Evolutionary conservation across 2,888 invertebrate genomes (phyloP).

Genomic region (Camponotus fellah): DNA sequence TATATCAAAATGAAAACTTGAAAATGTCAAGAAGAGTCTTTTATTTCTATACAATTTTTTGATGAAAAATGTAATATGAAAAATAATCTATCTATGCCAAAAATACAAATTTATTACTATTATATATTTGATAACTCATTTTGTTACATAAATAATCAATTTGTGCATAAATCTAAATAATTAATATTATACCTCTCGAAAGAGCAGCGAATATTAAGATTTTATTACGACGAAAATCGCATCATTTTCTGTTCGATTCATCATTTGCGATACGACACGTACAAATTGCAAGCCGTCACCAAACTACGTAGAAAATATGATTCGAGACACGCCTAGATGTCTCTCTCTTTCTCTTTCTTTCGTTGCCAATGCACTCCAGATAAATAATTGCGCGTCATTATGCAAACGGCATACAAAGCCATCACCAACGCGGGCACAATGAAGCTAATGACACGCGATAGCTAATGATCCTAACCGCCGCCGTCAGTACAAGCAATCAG

Average conservation of each 20-base stretch:
- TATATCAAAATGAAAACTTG: neutral
- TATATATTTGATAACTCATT: neutral
- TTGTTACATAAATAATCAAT: neutral
- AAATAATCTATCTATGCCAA: neutral
- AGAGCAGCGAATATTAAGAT: neutral
- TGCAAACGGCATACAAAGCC: conserved; percentile 73
- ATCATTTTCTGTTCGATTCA: neutral
- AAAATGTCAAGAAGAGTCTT: neutral
- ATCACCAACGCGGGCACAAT: conserved; percentile 73
- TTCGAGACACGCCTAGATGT: conserved; percentile 25
- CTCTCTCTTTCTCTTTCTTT: conserved; percentile 16
- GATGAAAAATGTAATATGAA: neutral
- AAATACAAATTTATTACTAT: neutral
- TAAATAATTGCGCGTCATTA: conserved; percentile 80
- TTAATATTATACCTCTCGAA: neutral
- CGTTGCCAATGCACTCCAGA: conserved; percentile 74
- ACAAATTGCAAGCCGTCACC: conserved; percentile 21
- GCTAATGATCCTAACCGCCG: conserved; percentile 73
- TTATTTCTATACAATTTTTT: neutral
- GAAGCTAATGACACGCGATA: conserved; percentile 75
- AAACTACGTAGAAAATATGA: conserved; percentile 23
- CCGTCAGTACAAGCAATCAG: conserved; percentile 74
- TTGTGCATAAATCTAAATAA: neutral
- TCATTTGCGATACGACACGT: conserved; percentile 19
- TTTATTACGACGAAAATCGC: neutral